Percentiles rank a stretch among this genome's conserved stretches.
phyloP scores from a whole-genome alignment of 2,113 vertebrate species.

The Pseudonaja textilis region DNA sequence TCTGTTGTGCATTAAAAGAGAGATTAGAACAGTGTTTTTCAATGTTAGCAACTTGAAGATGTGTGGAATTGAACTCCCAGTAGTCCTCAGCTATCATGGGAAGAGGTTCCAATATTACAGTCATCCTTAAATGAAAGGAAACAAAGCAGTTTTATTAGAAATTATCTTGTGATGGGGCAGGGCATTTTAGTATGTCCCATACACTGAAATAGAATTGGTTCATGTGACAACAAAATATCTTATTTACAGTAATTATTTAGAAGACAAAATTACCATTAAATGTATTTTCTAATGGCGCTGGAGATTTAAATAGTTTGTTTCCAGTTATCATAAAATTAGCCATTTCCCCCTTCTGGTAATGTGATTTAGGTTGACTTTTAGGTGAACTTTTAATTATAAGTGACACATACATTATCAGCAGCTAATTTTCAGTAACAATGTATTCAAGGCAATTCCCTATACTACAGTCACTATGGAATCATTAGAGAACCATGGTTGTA shows the following conservation, averaged over 20 bases:
- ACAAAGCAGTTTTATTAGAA: neutral
- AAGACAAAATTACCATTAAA: neutral
- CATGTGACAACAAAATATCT: neutral
- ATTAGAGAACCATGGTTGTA: slow-evolving; percentile 26
- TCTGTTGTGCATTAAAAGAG: neutral
- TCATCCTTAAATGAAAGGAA: neutral
- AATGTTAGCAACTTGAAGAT: neutral
- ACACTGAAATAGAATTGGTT: neutral
- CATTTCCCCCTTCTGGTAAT: neutral
- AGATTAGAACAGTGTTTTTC: neutral
- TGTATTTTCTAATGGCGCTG: neutral
- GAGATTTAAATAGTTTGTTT: neutral
- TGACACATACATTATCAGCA: neutral
- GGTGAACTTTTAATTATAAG: neutral
- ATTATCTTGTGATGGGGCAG: neutral
- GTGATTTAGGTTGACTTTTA: neutral
- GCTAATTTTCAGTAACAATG: neutral
- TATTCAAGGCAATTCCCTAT: neutral
- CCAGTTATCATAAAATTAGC: neutral
- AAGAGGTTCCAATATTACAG: neutral
- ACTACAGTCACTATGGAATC: neutral
- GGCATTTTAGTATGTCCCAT: neutral
- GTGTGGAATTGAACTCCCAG: neutral
- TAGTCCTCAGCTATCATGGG: neutral
- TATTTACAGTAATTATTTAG: neutral